Evolutionary conservation across 2,113 vertebrate species (phyloP).

Genomic region (Ammodytes marinus): DNA sequence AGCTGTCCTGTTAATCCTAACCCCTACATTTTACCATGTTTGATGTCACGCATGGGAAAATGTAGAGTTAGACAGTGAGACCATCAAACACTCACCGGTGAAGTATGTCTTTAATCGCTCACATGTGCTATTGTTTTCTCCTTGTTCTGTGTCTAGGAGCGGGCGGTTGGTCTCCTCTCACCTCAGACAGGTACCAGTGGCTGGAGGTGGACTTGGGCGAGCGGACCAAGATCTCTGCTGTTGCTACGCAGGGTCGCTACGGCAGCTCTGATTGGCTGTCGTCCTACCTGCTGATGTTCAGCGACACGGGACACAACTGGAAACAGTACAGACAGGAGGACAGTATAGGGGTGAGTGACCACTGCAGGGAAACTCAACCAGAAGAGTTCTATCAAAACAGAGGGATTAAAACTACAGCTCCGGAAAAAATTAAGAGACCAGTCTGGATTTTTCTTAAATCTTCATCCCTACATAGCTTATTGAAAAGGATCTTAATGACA

Average conservation of each 20-base stretch:
- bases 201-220: constrained; percentile 90
- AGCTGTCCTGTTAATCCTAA: too few species aligned
- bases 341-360: constrained; percentile 50
- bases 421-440: too few species aligned
- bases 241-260: constrained; percentile 92
- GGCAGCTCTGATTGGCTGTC: constrained; percentile 94
- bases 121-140: background rate
- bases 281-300: constrained; percentile 93
- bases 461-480: too few species aligned
- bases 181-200: constrained; percentile 92
- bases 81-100: too few species aligned
- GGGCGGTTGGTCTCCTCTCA: constrained; percentile 93
- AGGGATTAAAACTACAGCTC: too few species aligned
- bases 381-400: too few species aligned
- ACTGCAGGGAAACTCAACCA: too few species aligned
- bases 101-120: background rate
- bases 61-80: too few species aligned
- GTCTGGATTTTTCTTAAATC: too few species aligned
- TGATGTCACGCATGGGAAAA: too few species aligned
- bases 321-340: constrained; percentile 92
- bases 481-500: too few species aligned
- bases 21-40: too few species aligned
- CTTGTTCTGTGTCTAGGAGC: constrained; percentile 84
- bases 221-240: constrained; percentile 88
- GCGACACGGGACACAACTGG: constrained; percentile 93